Evolutionary conservation across 2,797 vertebrate genomes (phyloP).

Genomic region (Mormyrops boulengeri): DNA sequence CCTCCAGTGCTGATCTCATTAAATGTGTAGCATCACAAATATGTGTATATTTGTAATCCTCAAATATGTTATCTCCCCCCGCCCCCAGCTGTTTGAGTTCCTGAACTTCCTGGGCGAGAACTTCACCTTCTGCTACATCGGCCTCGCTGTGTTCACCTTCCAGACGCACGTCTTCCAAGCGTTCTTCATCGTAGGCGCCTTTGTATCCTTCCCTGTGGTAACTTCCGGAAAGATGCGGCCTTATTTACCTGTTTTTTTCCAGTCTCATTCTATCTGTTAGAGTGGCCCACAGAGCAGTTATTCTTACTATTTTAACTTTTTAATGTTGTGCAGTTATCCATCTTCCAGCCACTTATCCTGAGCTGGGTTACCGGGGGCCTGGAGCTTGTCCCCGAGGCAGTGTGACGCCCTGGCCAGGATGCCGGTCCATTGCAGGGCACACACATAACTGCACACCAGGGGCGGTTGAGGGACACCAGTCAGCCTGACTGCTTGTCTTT

Average conservation of each 20-base stretch:
- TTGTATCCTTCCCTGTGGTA: slow-evolving; percentile 70
- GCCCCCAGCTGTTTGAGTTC: slow-evolving; percentile 77
- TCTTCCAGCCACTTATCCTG: not conserved
- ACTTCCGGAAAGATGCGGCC: not conserved
- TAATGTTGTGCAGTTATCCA: not conserved
- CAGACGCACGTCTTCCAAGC: slow-evolving; percentile 72
- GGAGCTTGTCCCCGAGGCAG: not conserved
- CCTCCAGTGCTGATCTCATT: not conserved
- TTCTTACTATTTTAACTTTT: not conserved
- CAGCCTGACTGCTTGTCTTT: not conserved
- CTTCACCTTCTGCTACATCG: slow-evolving; percentile 82
- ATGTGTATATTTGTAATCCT: too few species aligned
- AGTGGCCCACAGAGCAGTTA: not conserved
- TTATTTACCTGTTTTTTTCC: not conserved
- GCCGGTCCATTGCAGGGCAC: not conserved
- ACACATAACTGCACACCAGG: not conserved
- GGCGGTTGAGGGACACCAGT: not conserved
- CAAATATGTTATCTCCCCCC: not conserved
- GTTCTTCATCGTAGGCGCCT: slow-evolving; percentile 71
- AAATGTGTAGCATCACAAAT: not conserved
- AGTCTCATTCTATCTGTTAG: not conserved
- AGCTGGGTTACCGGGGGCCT: not conserved
- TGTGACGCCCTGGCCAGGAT: not conserved
- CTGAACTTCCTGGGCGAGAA: slow-evolving; percentile 83
- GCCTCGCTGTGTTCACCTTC: slow-evolving; percentile 72